Evolutionary conservation across 2,797 vertebrate genomes (phyloP).

Genomic region (Spheniscus humboldti): DNA sequence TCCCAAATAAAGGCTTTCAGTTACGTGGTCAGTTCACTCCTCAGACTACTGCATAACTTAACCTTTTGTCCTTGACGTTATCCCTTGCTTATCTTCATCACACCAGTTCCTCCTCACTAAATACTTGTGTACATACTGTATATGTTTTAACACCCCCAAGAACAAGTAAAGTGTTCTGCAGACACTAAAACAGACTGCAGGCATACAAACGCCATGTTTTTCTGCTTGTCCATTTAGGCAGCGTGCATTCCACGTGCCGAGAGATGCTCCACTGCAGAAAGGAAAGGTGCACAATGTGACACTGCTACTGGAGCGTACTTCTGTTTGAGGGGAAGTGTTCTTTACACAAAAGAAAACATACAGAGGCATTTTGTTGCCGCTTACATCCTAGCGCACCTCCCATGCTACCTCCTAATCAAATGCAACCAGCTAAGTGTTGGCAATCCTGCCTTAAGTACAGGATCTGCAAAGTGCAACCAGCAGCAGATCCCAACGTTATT

Average conservation of each 20-base stretch:
- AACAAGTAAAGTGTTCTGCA: neutral
- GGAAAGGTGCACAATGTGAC: accelerated
- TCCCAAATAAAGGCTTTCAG: neutral
- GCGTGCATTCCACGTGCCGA: accelerated
- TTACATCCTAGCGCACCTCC: neutral
- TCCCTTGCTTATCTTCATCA: neutral
- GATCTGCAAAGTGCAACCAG: neutral
- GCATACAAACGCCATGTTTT: neutral
- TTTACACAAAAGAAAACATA: neutral
- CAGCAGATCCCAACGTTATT: too few species aligned
- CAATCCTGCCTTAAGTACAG: neutral
- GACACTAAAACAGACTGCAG: neutral
- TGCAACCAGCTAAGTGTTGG: neutral
- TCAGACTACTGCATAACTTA: neutral
- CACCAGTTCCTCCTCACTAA: neutral
- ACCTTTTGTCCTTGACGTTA: neutral
- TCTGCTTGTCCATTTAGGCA: neutral
- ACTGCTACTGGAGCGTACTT: accelerated
- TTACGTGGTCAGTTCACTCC: neutral
- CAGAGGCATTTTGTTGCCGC: neutral
- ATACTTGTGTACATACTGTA: too few species aligned
- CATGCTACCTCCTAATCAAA: neutral
- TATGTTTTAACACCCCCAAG: neutral
- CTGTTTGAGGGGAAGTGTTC: neutral
- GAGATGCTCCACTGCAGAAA: neutral